A percentile compares a stretch with the other conserved stretches of the same genome.
Conservation (phyloP, 2,888 invertebrate genomes). For the Erebia palarica region DNA sequence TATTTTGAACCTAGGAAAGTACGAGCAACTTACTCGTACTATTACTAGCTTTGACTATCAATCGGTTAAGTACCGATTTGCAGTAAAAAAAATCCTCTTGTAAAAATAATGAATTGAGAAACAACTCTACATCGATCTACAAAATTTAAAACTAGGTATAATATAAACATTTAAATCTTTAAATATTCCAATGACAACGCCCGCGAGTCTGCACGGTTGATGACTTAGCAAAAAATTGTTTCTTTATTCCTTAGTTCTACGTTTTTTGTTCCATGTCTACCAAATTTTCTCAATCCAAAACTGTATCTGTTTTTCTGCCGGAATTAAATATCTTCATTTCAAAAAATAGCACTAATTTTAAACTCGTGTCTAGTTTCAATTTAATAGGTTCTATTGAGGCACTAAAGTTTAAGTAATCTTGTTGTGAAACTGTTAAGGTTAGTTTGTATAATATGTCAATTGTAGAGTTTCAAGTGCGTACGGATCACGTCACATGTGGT, state of each 20-base stretch:
- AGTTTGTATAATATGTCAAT: constrained; percentile 22
- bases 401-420: neutral
- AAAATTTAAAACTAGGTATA: neutral
- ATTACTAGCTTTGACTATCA: no score
- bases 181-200: constrained; percentile 45
- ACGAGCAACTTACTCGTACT: no score
- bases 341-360: constrained; percentile 10
- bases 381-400: constrained; percentile 3
- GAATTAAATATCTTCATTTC: constrained; percentile 18
- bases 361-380: constrained; percentile 7
- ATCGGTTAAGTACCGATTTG: no score
- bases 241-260: constrained; percentile 42
- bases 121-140: no score
- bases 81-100: no score
- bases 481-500: constrained; percentile 24
- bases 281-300: constrained; percentile 46
- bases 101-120: no score
- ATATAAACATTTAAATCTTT: constrained; percentile 8
- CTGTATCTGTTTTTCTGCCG: constrained; percentile 27
- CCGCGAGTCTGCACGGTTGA: constrained; percentile 41
- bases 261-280: constrained; percentile 48
- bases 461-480: constrained; percentile 20
- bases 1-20: no score
- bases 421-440: constrained; percentile 4
- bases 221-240: constrained; percentile 47